Evolutionary conservation across 2,888 invertebrate species (phyloP).

Genomic region (Eucriotettix oculatus): DNA sequence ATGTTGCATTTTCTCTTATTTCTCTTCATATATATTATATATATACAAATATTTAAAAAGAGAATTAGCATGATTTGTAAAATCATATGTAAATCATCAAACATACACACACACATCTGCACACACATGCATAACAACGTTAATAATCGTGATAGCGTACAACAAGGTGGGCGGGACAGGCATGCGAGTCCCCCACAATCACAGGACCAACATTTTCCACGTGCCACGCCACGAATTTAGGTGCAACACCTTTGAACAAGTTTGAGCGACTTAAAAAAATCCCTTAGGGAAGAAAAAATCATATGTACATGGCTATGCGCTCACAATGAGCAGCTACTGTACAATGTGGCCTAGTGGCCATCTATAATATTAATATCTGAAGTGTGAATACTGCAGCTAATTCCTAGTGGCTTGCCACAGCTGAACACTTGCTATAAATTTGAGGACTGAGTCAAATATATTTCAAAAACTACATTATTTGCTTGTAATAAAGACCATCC

Average conservation of each 20-base stretch:
- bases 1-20: constrained; percentile 5
- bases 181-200: constrained; percentile 12
- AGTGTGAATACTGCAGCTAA: constrained; percentile 10
- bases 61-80: constrained; percentile 9
- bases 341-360: constrained; percentile 2
- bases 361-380: constrained; percentile 6
- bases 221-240: constrained; percentile 9
- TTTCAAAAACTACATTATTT: constrained; percentile 1
- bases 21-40: constrained; percentile 9
- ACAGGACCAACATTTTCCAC: constrained; percentile 8
- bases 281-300: constrained; percentile 6
- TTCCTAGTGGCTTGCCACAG: constrained; percentile 8
- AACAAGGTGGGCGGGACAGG: constrained; percentile 10
- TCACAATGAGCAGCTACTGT: constrained; percentile 8
- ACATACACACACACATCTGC: constrained; percentile 2
- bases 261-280: constrained; percentile 11
- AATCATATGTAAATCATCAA: constrained; percentile 2
- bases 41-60: constrained; percentile 4
- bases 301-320: constrained; percentile 10
- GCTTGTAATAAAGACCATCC: neutral
- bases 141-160: constrained; percentile 6
- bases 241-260: constrained; percentile 9
- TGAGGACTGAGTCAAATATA: constrained; percentile 7
- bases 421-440: constrained; percentile 8
- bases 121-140: constrained; percentile 3